Evolutionary conservation across 2,888 invertebrate species (phyloP).

Genomic region (Torymus aiolomorphi): DNA sequence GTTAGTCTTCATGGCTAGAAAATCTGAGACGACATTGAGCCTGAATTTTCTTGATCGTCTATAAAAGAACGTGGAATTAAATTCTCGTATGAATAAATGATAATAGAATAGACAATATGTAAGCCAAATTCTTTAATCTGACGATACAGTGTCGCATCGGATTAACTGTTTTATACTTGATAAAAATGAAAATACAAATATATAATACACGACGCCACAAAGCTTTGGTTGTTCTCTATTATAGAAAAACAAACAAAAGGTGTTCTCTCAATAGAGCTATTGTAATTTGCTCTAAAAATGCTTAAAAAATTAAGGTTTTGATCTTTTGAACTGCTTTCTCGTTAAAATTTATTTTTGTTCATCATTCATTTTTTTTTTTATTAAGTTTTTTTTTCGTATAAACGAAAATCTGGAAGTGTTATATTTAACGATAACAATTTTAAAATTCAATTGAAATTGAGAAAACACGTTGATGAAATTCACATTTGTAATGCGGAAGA

Average conservation of each 20-base stretch:
- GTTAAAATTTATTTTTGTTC: background rate
- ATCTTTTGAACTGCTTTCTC: constrained; percentile 27
- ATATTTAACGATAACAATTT: too few species aligned
- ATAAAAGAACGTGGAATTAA: constrained; percentile 1
- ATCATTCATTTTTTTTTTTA: too few species aligned
- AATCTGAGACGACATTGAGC: constrained; percentile 24
- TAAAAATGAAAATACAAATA: constrained; percentile 18
- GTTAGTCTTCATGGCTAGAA: constrained; percentile 31
- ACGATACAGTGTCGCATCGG: constrained; percentile 9
- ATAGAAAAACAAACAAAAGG: constrained; percentile 19
- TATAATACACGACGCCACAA: constrained; percentile 28
- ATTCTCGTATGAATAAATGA: constrained; percentile 40
- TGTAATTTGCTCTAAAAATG: constrained; percentile 21
- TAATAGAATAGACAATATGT: constrained; percentile 51
- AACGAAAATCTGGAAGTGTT: too few species aligned
- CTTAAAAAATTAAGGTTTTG: constrained; percentile 18
- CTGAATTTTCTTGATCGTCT: background rate
- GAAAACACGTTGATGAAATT: background rate
- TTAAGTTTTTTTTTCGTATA: too few species aligned
- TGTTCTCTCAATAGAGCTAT: constrained; percentile 27
- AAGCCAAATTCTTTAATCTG: constrained; percentile 41
- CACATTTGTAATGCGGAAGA: too few species aligned
- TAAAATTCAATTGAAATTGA: background rate
- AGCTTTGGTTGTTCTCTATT: constrained; percentile 41
- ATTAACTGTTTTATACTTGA: constrained; percentile 41